Conservation (phyloP, 2,797 vertebrate species). For the Myotis planiceps region DNA sequence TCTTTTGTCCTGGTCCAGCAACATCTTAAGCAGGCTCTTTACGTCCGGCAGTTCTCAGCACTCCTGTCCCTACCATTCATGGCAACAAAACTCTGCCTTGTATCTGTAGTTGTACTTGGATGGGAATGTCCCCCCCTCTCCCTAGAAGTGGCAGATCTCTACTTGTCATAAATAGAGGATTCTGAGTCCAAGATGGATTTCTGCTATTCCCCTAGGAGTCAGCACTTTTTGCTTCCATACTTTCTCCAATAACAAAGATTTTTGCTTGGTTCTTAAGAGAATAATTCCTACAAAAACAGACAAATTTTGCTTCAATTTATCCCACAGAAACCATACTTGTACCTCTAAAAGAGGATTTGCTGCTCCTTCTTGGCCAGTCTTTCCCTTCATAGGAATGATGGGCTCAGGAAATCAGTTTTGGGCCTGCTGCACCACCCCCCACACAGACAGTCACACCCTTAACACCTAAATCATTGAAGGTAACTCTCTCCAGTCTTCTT, state of each 20-base stretch:
- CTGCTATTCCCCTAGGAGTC: background rate
- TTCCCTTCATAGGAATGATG: background rate
- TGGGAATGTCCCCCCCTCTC: background rate
- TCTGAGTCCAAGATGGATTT: background rate
- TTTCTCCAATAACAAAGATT: background rate
- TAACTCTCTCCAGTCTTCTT: background rate
- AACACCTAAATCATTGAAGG: background rate
- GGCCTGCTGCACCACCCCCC: background rate
- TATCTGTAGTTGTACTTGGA: background rate
- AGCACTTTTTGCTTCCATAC: background rate
- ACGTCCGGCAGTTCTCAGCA: background rate
- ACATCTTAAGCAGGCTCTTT: background rate
- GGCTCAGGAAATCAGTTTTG: background rate
- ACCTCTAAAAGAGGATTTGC: background rate
- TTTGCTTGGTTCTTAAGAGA: background rate
- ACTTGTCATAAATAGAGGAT: background rate
- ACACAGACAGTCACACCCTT: background rate
- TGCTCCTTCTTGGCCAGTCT: background rate
- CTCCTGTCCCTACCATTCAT: background rate
- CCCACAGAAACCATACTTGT: background rate
- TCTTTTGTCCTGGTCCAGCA: background rate
- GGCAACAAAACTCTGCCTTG: background rate
- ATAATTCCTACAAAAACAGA: background rate
- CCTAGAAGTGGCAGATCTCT: background rate
- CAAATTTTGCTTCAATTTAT: background rate